Conservation (phyloP, 2,113 vertebrate species). For the Gambusia affinis region DNA sequence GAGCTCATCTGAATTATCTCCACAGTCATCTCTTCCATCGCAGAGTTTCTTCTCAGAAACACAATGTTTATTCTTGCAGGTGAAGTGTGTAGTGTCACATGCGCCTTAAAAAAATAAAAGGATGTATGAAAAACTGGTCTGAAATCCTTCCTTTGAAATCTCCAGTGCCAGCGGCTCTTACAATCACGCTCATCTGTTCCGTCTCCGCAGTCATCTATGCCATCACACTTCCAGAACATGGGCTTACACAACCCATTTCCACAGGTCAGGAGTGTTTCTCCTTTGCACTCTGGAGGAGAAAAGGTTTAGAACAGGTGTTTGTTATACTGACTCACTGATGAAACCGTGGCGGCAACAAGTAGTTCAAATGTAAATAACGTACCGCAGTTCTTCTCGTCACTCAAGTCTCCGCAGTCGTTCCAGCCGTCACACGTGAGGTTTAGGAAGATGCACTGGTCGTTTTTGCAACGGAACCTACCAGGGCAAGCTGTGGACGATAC, state of each 20-base stretch:
- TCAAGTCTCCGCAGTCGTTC: constrained; percentile 90
- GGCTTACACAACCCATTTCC: constrained; percentile 88
- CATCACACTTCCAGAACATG: constrained; percentile 89
- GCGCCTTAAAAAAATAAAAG: constrained; percentile 45
- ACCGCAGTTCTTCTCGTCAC: constrained; percentile 88
- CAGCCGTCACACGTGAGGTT: constrained; percentile 89
- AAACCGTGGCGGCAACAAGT: neutral
- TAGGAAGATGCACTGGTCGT: constrained; percentile 78
- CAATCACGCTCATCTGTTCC: constrained; percentile 87
- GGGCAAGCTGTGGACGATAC: constrained; percentile 84
- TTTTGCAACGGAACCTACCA: constrained; percentile 83
- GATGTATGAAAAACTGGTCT: constrained; percentile 5
- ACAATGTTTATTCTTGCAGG: constrained; percentile 83
- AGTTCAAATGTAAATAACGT: constrained; percentile 21
- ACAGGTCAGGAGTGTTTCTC: constrained; percentile 79
- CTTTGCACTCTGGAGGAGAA: constrained; percentile 68
- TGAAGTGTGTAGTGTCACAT: constrained; percentile 71
- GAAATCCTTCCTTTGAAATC: neutral
- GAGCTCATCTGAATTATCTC: constrained; percentile 85
- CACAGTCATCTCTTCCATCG: constrained; percentile 83
- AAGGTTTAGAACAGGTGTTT: neutral
- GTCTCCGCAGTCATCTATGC: constrained; percentile 90
- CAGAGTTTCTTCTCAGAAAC: constrained; percentile 78
- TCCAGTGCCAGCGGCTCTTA: constrained; percentile 67
- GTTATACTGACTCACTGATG: neutral